These are phyloP conservation scores for Phalacrocorax brasilianus DNA, from an alignment of 2,113 vertebrate genomes.

Conservation along the genomic window DNA sequence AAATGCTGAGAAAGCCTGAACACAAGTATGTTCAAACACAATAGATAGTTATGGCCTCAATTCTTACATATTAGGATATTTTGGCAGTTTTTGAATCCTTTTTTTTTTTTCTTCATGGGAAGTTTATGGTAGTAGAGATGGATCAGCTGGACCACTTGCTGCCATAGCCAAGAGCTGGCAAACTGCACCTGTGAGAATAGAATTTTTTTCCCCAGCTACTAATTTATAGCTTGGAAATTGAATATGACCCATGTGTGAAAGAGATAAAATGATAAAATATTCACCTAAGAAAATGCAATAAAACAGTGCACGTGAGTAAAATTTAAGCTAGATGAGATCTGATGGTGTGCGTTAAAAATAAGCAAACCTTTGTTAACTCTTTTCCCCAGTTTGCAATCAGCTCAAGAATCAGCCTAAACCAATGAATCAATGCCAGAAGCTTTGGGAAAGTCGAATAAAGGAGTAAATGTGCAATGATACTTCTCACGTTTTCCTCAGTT, in stretches of 20 bases:
- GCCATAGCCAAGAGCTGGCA: neutral
- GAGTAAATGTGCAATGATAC: neutral
- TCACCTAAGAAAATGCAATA: neutral
- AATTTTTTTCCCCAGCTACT: neutral
- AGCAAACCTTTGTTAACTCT: neutral
- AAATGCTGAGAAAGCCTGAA: neutral
- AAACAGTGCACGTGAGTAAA: neutral
- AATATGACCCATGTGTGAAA: neutral
- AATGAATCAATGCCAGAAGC: neutral
- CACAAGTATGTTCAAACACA: neutral
- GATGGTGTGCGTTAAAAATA: neutral
- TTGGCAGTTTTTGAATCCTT: neutral
- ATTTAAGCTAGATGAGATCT: neutral
- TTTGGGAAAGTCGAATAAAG: neutral
- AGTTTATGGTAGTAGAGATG: neutral
- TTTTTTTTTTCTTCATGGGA: neutral
- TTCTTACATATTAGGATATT: neutral
- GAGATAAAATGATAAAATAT: neutral
- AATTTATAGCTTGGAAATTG: neutral
- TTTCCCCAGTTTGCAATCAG: neutral
- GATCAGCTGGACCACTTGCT: neutral
- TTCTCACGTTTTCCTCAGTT: neutral
- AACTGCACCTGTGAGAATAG: neutral
- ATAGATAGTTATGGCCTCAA: neutral
- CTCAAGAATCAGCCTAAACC: neutral